Evolutionary conservation across 1,140 invertebrate genomes (phyloP).

Genomic region (Adelges cooleyi): DNA sequence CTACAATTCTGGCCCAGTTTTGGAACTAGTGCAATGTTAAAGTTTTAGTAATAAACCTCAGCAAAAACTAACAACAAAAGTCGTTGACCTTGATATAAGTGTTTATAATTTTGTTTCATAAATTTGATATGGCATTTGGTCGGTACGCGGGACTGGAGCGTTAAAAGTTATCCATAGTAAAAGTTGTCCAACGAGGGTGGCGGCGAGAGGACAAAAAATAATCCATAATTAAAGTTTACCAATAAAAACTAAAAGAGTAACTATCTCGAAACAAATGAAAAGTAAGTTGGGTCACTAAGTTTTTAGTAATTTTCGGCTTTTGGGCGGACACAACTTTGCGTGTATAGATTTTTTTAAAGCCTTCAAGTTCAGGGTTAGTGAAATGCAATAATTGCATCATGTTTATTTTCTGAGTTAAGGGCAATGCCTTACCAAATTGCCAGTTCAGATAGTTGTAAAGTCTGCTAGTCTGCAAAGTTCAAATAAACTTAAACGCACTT

Average conservation of each 20-base stretch:
- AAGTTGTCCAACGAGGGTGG: background rate
- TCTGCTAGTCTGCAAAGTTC: no score
- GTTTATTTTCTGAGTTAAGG: no score
- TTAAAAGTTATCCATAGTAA: conserved; percentile 18
- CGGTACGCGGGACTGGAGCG: background rate
- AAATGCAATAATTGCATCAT: background rate
- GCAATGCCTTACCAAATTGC: no score
- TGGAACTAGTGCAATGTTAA: conserved; percentile 27
- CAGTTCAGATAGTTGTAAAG: no score
- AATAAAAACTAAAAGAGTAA: conserved; percentile 20
- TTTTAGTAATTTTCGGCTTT: conserved; percentile 7
- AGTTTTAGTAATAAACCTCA: conserved; percentile 29
- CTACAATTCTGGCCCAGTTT: conserved; percentile 24
- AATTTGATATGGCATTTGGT: conserved; percentile 9
- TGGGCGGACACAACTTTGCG: conserved; percentile 3
- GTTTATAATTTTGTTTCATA: conserved; percentile 28
- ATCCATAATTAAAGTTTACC: conserved; percentile 27
- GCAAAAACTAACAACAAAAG: conserved; percentile 27
- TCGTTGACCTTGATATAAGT: conserved; percentile 26
- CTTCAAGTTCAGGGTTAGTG: background rate
- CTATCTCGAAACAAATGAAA: conserved; percentile 19
- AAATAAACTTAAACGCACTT: no score
- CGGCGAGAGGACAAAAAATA: background rate
- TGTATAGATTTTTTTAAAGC: conserved; percentile 14
- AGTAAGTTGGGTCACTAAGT: conserved; percentile 26